Percentiles rank a stretch among this genome's conserved stretches.
Conservation (phyloP, 2,797 vertebrate species). For the Sebastes diploproa region DNA sequence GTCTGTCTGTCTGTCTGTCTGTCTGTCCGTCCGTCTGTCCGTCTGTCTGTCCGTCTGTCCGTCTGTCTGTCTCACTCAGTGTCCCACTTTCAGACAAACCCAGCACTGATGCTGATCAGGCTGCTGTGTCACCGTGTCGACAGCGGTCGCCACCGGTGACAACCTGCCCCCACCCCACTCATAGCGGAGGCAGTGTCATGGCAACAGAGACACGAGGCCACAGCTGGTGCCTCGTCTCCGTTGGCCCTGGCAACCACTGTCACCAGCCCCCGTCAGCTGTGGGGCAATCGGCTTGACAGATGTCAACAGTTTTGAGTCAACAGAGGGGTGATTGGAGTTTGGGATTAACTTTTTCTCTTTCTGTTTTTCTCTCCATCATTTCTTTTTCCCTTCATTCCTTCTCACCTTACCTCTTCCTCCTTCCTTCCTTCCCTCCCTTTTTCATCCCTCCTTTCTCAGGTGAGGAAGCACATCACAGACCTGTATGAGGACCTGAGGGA, state of each 20-base stretch:
- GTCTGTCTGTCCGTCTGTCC: background rate
- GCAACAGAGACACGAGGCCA: constrained; percentile 42
- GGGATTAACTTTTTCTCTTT: constrained; percentile 25
- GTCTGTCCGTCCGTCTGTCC: background rate
- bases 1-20: background rate
- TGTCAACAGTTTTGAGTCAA: constrained; percentile 48
- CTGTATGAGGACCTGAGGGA: constrained; percentile 95
- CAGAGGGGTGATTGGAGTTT: constrained; percentile 1
- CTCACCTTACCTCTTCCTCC: background rate
- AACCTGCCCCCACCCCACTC: background rate
- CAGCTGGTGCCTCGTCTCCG: constrained; percentile 49
- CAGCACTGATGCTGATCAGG: background rate
- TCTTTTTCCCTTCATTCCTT: too few relatives aligned
- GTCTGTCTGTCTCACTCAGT: too few relatives aligned
- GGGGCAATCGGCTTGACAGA: constrained; percentile 7
- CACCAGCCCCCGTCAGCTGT: constrained; percentile 22
- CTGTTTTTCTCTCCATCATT: background rate
- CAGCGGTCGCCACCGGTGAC: constrained; percentile 1
- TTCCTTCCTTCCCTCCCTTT: background rate
- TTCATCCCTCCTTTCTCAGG: constrained; percentile 73
- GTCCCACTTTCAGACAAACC: constrained; percentile 30
- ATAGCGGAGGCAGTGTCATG: constrained; percentile 9
- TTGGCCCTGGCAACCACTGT: constrained; percentile 39
- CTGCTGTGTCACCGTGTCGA: constrained; percentile 42
- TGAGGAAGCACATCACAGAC: constrained; percentile 95